Conservation (phyloP, 2,888 invertebrate genomes). For the Erebia palarica region DNA sequence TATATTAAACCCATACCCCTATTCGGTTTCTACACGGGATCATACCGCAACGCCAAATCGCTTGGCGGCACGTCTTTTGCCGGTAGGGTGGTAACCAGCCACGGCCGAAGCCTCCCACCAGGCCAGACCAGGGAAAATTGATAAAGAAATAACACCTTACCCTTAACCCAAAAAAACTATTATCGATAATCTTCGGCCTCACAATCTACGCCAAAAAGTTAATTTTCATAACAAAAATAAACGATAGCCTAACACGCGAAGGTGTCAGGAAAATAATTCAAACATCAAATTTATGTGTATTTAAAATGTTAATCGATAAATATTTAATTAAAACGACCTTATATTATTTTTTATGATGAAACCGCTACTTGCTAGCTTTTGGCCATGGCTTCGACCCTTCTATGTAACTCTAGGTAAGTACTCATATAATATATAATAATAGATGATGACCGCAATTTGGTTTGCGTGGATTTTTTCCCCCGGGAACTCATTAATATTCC, state of each 20-base stretch:
- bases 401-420: not conserved
- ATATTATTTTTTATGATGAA: conserved; percentile 15
- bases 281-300: conserved; percentile 32
- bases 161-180: conserved; percentile 26
- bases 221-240: conserved; percentile 35
- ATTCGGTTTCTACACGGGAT: too few relatives aligned
- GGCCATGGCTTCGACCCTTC: not conserved
- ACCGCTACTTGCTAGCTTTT: not conserved
- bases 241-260: conserved; percentile 32
- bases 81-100: too few relatives aligned
- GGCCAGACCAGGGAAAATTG: too few relatives aligned
- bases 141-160: conserved; percentile 10
- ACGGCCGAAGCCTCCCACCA: too few relatives aligned
- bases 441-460: too few relatives aligned
- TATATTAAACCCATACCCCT: too few relatives aligned
- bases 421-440: not conserved
- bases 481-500: too few relatives aligned
- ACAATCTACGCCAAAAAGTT: conserved; percentile 30
- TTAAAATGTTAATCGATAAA: conserved; percentile 37
- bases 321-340: conserved; percentile 31
- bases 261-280: conserved; percentile 32
- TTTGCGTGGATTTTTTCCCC: too few relatives aligned
- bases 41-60: too few relatives aligned
- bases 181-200: conserved; percentile 28
- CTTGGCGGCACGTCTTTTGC: too few relatives aligned